Percentiles rank a stretch among this genome's conserved stretches.
phyloP scores from a whole-genome alignment of 2,797 vertebrate species.

The Emydoidea blandingii region DNA sequence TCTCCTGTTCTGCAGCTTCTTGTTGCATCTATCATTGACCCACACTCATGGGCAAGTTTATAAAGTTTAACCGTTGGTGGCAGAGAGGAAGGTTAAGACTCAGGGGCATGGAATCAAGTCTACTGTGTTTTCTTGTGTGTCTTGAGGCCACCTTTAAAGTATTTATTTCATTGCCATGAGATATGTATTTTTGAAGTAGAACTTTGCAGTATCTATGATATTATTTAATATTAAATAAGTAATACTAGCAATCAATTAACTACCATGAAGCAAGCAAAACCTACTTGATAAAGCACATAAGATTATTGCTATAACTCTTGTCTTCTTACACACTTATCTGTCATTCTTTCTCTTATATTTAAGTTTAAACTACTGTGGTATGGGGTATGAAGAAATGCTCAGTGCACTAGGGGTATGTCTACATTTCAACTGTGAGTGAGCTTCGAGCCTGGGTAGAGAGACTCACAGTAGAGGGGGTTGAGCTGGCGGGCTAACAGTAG shows the following conservation, averaged over 20 bases:
- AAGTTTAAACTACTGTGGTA: background rate
- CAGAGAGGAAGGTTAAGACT: background rate
- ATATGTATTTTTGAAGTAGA: background rate
- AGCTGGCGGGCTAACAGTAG: background rate
- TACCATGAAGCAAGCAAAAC: background rate
- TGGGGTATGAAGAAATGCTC: background rate
- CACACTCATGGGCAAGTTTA: background rate
- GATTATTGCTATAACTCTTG: background rate
- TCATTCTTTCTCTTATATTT: background rate
- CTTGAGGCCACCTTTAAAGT: background rate
- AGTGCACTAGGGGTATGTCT: background rate
- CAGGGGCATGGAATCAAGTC: background rate
- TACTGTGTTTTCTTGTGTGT: background rate
- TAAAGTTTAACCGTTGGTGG: background rate
- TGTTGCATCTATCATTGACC: background rate
- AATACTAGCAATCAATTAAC: background rate
- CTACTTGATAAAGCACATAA: background rate
- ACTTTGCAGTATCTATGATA: background rate
- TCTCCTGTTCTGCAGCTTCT: background rate
- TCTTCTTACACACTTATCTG: background rate
- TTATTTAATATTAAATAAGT: background rate
- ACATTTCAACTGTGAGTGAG: background rate
- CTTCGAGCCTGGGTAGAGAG: background rate
- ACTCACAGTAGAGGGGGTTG: background rate
- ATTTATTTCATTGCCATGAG: background rate